Percentiles rank a stretch among this genome's conserved stretches.
Conservation (phyloP, 1,140 invertebrate genomes). For the Penaeus indicus region DNA sequence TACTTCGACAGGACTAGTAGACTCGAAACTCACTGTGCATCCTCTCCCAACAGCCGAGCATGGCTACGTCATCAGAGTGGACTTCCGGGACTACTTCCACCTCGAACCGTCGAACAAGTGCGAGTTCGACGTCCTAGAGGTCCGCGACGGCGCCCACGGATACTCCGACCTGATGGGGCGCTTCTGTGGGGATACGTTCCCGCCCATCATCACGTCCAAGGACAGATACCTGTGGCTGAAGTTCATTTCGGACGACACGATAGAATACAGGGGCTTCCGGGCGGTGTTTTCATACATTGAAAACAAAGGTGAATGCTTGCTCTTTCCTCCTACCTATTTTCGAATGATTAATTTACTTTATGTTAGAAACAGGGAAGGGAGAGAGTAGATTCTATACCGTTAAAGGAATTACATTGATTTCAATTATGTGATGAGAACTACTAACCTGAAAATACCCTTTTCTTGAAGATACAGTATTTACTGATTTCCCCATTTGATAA, state of each 20-base stretch:
- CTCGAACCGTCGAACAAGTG: constrained; percentile 83
- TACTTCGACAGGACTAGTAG: no score
- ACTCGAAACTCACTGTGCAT: neutral
- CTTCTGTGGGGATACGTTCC: constrained; percentile 84
- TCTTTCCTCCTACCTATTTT: neutral
- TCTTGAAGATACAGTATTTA: no score
- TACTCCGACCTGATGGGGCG: constrained; percentile 80
- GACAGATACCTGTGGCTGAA: constrained; percentile 85
- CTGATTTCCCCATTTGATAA: no score
- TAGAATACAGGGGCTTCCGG: constrained; percentile 86
- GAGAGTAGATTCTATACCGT: no score
- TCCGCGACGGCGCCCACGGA: constrained; percentile 85
- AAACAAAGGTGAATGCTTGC: constrained; percentile 67
- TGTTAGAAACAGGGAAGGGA: neutral
- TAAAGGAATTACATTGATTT: no score
- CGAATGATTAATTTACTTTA: neutral
- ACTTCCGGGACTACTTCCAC: constrained; percentile 86
- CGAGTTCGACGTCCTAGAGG: constrained; percentile 82
- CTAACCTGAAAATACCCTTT: no score
- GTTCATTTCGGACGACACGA: constrained; percentile 87
- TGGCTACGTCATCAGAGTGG: constrained; percentile 81
- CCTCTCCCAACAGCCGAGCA: constrained; percentile 41
- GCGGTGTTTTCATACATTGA: constrained; percentile 81
- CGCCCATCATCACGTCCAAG: constrained; percentile 82
- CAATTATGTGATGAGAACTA: no score